These are phyloP conservation scores for Agapetus fuscipes DNA, from an alignment of 2,888 invertebrate species.

Conservation along the genomic window DNA sequence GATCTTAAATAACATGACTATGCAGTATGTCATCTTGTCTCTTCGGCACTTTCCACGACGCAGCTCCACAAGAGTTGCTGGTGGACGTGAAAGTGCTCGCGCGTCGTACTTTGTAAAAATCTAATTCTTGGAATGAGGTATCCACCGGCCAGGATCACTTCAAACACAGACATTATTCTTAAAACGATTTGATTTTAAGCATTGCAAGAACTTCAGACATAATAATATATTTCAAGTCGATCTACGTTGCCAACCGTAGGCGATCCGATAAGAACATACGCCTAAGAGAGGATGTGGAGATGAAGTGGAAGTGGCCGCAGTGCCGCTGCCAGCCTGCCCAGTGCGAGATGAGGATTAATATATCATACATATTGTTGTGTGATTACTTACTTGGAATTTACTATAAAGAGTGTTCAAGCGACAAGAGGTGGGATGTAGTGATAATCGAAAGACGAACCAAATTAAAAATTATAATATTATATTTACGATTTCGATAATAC, in stretches of 20 bases:
- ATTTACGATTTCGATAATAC: conserved; percentile 12
- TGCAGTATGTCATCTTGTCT: too few species aligned
- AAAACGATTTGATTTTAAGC: conserved; percentile 14
- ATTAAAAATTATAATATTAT: not conserved
- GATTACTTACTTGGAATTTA: not conserved
- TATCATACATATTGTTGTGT: too few species aligned
- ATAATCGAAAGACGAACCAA: conserved; percentile 1
- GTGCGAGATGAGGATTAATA: not conserved
- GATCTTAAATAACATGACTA: too few species aligned
- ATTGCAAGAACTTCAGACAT: conserved; percentile 1
- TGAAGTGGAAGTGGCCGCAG: conserved; percentile 1
- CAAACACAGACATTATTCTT: conserved; percentile 18
- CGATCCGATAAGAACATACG: conserved; percentile 5
- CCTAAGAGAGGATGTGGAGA: conserved; percentile 5
- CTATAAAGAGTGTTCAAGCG: conserved; percentile 2
- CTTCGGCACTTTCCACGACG: too few species aligned
- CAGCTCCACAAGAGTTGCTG: too few species aligned
- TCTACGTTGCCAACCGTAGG: conserved; percentile 6
- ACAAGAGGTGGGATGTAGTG: conserved; percentile 2
- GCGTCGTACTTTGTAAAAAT: too few species aligned
- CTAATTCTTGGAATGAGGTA: conserved; percentile 2
- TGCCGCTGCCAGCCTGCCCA: not conserved
- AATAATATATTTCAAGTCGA: not conserved
- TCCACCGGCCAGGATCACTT: conserved; percentile 9
- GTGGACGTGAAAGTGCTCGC: too few species aligned